Base-by-base conservation (phyloP, 2,113 vertebrate species). In the Barbus barbus region DNA sequence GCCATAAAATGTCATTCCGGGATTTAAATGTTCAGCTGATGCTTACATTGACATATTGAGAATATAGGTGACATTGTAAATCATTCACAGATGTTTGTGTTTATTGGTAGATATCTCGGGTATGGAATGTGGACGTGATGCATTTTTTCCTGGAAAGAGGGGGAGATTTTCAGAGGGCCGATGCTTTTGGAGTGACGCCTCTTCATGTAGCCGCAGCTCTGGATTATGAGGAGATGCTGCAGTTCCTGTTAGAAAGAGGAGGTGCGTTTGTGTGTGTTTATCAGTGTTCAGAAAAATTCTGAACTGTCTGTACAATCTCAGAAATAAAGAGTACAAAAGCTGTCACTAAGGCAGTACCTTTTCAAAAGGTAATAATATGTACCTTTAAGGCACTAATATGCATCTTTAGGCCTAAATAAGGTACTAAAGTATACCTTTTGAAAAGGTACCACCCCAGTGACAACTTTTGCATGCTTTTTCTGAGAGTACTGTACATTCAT, bases 101-200 rank as follows among this genome's bases (percentile, higher is more conserved):
- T 8, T 76, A 41, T 73, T 67, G 72, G 14, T 76, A 94, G 93
- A 89, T 94, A 56, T 94, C 92, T 28, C 87, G 94, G 51, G 90
- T 89, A 0, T 94, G 93, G 92, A 91, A 86, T 5, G 91, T 93
- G 77, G 92, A 93, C 20, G 91, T 94, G 58, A 92, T 94, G 91
- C 80, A 84, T 3, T 94, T 94, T 87, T 93, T 94, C 74, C 12
- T 93, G 71, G 92, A 92, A 69, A 83, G 89, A 26, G 93, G 93
- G 0, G 89, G 90, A 1, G 89, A 94, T 58, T 86, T 92, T 28
- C 79, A 74, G 44, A 71, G 28, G 2, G 83, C 89, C 0, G 93
- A 94, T 61, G 53, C 82, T 4, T 93, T 92, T 24, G 93, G 93
- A 31, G 92, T 93, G 38, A 93, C 92, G 0, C 85, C 89, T 0